Evolutionary conservation across 2,797 vertebrate genomes (phyloP), one percentile per base, ranked within the genome.

Genomic region (Hydrolagus colliei): DNA sequence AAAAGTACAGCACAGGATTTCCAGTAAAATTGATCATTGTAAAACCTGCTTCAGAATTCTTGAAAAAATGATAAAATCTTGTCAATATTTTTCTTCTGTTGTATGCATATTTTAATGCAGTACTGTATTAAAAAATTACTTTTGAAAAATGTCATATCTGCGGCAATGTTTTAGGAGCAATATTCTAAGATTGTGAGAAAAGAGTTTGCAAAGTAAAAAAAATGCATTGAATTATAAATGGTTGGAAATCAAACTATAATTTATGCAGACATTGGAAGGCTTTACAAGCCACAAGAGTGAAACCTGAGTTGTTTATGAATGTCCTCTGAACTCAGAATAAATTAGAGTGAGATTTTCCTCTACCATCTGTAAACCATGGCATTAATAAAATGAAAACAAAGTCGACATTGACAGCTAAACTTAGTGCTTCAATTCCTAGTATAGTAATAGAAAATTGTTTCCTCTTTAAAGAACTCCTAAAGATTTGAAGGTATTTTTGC

Each of bases 61-160:
- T 52, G 41, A 52, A 52, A 6, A 52, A 6, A 52, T 6, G 6
- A 52, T 52, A 0, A 3, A 52, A 52, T 52, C 41, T 52, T 3
- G 41, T 6, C 41, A 52, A 52, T 52, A 52, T 52, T 52, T 52
- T 52, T 52, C 41, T 52, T 52, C 22, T 16, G 35, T 20, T 75
- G 22, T 86, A 79, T 72, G 5, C 62, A 86, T 79, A 85, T 75
- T 76, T 85, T 71, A 85, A 59, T 67, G 9, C 76, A 67, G 62
- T 67, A 73, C 73, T 65, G 78, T 62, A 86, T 65, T 75, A 86
- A 86, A 67, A 86, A 76, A 62, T 32, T 68, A 35, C 75, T 74
- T 86, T 73, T 86, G 85, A 61, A 86, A 75, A 85, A 85, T 77
- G 75, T 88, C 89, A 88, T 68, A 77, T 88, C 88, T 84, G 71